A percentile compares a stretch with the other conserved stretches of the same genome.
Conservation (phyloP, 2,888 invertebrate species). For the Caenorhabditis imperialis region DNA sequence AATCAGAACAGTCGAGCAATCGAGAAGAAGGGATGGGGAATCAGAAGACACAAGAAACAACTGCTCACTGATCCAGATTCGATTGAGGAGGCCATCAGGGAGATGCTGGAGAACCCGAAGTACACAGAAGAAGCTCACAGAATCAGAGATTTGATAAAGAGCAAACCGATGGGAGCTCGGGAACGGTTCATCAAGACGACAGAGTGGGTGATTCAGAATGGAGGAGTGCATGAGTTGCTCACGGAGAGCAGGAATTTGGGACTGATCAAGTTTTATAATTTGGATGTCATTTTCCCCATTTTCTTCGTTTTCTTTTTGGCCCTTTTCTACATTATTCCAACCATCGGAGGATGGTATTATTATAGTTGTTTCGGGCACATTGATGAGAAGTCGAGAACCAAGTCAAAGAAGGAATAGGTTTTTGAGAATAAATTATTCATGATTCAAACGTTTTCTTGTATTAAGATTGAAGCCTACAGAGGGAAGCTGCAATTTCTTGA, state of each 20-base stretch:
- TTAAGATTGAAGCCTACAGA: too few species aligned
- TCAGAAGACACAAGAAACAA: conserved; percentile 32
- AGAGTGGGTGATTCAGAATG: conserved; percentile 37
- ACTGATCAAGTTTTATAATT: conserved; percentile 25
- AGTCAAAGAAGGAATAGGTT: conserved; percentile 1
- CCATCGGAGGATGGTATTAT: conserved; percentile 1
- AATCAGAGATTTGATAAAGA: conserved; percentile 41
- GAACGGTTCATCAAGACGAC: conserved; percentile 49
- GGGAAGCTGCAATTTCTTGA: too few species aligned
- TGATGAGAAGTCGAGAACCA: background rate
- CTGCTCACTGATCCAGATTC: conserved; percentile 29
- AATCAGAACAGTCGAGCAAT: conserved; percentile 52
- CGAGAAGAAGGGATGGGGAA: conserved; percentile 52
- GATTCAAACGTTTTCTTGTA: too few species aligned
- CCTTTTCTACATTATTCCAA: background rate
- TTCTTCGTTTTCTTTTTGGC: conserved; percentile 13
- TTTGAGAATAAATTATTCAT: background rate
- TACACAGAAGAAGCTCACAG: too few species aligned
- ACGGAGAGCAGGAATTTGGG: conserved; percentile 9
- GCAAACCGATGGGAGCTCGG: conserved; percentile 44
- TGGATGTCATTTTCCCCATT: conserved; percentile 38
- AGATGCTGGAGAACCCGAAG: conserved; percentile 26
- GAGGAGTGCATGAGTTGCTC: conserved; percentile 8
- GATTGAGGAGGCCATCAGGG: conserved; percentile 32
- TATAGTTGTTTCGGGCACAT: conserved; percentile 12